Base-by-base conservation (phyloP, 2,888 invertebrate species). In the Pandemis cinnamomeana region DNA sequence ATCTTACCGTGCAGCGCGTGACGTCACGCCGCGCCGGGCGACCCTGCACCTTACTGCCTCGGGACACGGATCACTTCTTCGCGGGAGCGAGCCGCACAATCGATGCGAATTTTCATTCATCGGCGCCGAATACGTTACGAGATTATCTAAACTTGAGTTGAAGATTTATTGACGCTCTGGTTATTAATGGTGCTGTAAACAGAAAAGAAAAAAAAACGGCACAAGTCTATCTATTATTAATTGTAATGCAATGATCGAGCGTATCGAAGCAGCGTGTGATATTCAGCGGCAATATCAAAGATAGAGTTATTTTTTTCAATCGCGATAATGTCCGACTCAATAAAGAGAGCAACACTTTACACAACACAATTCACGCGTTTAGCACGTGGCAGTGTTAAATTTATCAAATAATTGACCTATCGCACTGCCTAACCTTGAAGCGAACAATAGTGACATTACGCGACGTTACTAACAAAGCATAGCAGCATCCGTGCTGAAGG, bases 1-100 rank as follows among this genome's bases (percentile, higher is more conserved):
- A 91, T 89, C 86, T 89, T 90, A 83, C 55, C 69, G 69, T 67
- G 67, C 67, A 68, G 44, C 20, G 42, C 20, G 58, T 74, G 74
- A 74, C 74, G 74, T 74, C 70, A 74, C 61, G 3, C 42, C 36
- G n/a, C 41, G 66, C 74, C 53, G 51, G 66, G 73, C 67, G 46
- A 71, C 20, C 46, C 61, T 44, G 36, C 36, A 70, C 62, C 62
- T 41, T 74, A 67, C n/a, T 13, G 2, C 71, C 0, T 8, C 6
- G 53, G 3, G n/a, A 60, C 11, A 71, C 51, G 55, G 55, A 15
- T 44, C n/a, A 74, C 36, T 53, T 62, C 55, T 53, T 62, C 55
- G 36, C 41, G 58, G 62, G 42, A 55, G 67, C 72, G 27, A 13
- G 51, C 36, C 20, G 66, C 53, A 70, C 74, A 71, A 74, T 67